Evolutionary conservation across 2,888 invertebrate species (phyloP).

Genomic region (Ornithoptera alexandrae): DNA sequence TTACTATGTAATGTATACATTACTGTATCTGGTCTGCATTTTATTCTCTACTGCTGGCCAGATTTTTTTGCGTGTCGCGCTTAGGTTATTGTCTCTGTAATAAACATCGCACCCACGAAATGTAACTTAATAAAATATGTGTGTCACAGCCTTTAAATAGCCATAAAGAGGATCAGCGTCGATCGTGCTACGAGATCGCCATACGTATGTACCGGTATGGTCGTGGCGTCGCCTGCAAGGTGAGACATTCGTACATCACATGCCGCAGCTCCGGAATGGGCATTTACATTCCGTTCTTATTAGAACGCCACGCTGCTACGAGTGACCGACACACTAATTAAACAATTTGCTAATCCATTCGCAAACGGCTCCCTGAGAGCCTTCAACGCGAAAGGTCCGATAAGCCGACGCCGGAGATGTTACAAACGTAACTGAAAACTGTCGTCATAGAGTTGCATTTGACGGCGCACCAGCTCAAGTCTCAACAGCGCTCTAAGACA

Average conservation of each 20-base stretch:
- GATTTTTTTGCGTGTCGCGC: neutral
- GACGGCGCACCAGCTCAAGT: slow-evolving; percentile 33
- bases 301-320: slow-evolving; percentile 45
- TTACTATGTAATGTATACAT: too few relatives aligned
- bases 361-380: slow-evolving; percentile 38
- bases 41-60: neutral
- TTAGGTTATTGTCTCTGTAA: slow-evolving; percentile 16
- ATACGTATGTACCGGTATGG: slow-evolving; percentile 40
- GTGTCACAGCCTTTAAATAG: slow-evolving; percentile 41
- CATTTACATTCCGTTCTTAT: slow-evolving; percentile 63
- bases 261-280: slow-evolving; percentile 36
- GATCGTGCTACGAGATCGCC: slow-evolving; percentile 39
- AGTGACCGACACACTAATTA: slow-evolving; percentile 64
- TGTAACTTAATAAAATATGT: slow-evolving; percentile 41
- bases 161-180: slow-evolving; percentile 42
- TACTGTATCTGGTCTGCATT: too few relatives aligned
- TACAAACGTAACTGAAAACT: slow-evolving; percentile 25
- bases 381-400: slow-evolving; percentile 30
- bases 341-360: slow-evolving; percentile 68
- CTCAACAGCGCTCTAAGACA: slow-evolving; percentile 58
- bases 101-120: slow-evolving; percentile 43
- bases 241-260: slow-evolving; percentile 21
- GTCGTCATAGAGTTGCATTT: slow-evolving; percentile 38
- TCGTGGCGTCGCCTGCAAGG: slow-evolving; percentile 28
- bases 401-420: slow-evolving; percentile 11